Conservation (phyloP, 2,797 vertebrate genomes). For the Gorsachius magnificus region DNA sequence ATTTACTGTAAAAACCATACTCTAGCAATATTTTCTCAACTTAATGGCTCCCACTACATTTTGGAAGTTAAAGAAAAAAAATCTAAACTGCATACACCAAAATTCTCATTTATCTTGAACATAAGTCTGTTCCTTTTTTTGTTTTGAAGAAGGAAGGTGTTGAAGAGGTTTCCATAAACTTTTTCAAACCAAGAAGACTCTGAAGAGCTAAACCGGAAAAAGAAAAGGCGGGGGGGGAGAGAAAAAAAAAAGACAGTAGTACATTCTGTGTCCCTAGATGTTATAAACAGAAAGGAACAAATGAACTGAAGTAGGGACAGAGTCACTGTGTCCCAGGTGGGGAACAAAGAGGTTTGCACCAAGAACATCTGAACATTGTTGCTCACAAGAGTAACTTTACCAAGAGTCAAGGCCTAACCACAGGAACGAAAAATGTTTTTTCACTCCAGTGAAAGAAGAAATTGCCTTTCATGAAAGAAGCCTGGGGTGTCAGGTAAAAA, state of each 20-base stretch:
- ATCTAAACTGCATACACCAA: neutral
- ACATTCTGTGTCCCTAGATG: neutral
- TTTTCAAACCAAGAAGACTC: neutral
- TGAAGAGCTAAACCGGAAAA: neutral
- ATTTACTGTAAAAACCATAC: neutral
- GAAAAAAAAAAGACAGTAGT: neutral
- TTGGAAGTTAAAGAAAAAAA: neutral
- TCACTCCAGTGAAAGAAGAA: neutral
- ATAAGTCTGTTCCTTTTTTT: neutral
- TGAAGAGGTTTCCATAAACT: neutral
- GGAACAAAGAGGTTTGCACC: neutral
- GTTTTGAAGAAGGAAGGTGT: neutral
- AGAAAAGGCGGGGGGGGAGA: neutral
- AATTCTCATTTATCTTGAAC: neutral
- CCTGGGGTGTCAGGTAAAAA: neutral
- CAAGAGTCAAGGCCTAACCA: neutral
- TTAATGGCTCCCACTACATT: neutral
- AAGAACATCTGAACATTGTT: neutral
- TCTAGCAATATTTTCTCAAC: neutral
- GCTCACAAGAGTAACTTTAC: neutral
- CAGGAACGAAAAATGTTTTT: neutral
- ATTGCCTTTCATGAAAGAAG: neutral
- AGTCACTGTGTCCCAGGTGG: neutral
- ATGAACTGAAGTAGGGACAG: neutral
- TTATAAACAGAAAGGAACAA: neutral